Base-by-base conservation (phyloP, 2,113 vertebrate species). In the Anguilla rostrata region DNA sequence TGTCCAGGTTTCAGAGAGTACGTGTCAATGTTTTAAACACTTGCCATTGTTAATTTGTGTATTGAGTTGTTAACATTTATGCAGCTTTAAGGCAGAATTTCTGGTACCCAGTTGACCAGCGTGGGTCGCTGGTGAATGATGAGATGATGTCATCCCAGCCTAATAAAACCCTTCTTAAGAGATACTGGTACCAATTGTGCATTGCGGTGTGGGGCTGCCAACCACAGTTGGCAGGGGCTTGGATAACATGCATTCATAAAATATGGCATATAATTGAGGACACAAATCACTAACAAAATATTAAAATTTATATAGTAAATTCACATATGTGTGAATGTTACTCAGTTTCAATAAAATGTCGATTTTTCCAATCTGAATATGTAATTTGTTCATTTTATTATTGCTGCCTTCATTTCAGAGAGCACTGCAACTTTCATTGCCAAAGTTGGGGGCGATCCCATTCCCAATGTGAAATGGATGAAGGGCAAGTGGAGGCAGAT, bases 401-500 rank as follows among this genome's bases (percentile, higher is more conserved):
- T 39, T 90, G 60, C 80, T 39, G 89, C 81, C 90, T 88, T 57
- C 78, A 90, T 85, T 86, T 60, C 95, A 99, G 98, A 99, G 94
- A 95, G 96, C 12, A 95, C 95, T 1, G 98, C 98, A 88, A 99
- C 93, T n/a, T 99, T 99, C 92, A 97, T 97, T 84, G 98, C 98
- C 84, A 99, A 99, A 93, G 98, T 99, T 89, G 98, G 98, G 18
- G 98, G 98, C 5, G 98, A 99, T 89, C 98, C 98, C 5, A 97
- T 99, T 93, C 98, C 98, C 84, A 98, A 94, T 43, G 98, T 99
- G 78, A 99, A 99, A 90, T 99, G 98, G 98, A 96, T 98, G 92
- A 99, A 99, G 91, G 98, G 98, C 14, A 99, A 99, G 92, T 99
- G 98, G 98, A 96, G 98, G 78, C 98, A 99, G 66, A 91, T 99